These are phyloP conservation scores for Nyctalus aviator DNA, from an alignment of 2,797 vertebrate genomes.

Conservation along the genomic window DNA sequence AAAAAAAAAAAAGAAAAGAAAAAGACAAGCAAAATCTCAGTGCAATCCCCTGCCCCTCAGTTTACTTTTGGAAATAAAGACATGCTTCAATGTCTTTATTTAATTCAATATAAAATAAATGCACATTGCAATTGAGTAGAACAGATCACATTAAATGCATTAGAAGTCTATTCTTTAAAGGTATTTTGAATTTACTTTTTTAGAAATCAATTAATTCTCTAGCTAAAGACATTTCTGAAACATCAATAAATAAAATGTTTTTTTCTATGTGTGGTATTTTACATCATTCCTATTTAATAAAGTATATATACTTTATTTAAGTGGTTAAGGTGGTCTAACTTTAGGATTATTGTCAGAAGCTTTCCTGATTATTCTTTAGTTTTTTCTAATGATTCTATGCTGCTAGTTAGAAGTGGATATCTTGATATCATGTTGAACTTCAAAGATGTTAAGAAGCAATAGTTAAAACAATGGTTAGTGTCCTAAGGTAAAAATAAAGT, in stretches of 20 bases:
- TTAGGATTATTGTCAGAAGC: neutral
- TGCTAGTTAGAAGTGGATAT: neutral
- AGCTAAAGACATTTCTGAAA: neutral
- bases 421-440: neutral
- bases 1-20: neutral
- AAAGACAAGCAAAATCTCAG: neutral
- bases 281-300: neutral
- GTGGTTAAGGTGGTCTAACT: neutral
- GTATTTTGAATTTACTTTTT: neutral
- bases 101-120: slow-evolving; percentile 7
- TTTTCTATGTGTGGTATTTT: neutral
- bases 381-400: neutral
- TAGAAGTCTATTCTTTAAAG: slow-evolving; percentile 10
- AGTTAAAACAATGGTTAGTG: neutral
- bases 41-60: neutral
- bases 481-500: neutral
- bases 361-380: neutral
- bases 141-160: neutral
- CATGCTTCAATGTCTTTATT: neutral
- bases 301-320: neutral
- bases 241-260: neutral
- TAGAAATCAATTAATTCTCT: neutral
- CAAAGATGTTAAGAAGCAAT: slow-evolving; percentile 3
- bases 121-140: neutral
- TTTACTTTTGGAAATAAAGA: slow-evolving; percentile 17